Evolutionary conservation across 2,113 vertebrate genomes (phyloP).

Genomic region (Lamprologus callipterus): DNA sequence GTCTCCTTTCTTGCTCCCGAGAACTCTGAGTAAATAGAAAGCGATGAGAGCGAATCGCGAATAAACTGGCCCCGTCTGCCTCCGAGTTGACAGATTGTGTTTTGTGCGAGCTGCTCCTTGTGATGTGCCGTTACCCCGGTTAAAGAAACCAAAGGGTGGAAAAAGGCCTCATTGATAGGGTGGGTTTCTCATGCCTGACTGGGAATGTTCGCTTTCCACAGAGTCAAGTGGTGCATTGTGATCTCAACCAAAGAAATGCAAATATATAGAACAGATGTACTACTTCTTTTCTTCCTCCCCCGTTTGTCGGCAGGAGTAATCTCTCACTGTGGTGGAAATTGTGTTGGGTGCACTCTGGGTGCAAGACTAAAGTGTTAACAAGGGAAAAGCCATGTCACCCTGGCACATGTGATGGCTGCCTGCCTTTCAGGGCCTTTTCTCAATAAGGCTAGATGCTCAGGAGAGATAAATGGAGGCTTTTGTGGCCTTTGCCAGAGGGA

Average conservation of each 20-base stretch:
- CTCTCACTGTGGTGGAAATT: conserved; percentile 36
- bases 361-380: conserved; percentile 57
- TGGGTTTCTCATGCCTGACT: conserved; percentile 67
- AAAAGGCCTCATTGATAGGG: conserved; percentile 61
- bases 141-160: conserved; percentile 41
- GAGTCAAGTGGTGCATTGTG: conserved; percentile 71
- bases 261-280: conserved; percentile 70
- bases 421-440: conserved; percentile 44
- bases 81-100: conserved; percentile 52
- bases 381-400: conserved; percentile 63
- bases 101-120: conserved; percentile 47
- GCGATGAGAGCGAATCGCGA: conserved; percentile 36
- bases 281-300: conserved; percentile 23
- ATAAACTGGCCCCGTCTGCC: conserved; percentile 30
- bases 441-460: conserved; percentile 53
- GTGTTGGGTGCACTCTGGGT: conserved; percentile 21
- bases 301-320: conserved; percentile 51
- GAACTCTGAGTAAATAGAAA: conserved; percentile 53
- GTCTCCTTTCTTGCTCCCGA: conserved; percentile 24
- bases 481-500: conserved; percentile 57
- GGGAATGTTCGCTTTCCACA: conserved; percentile 62
- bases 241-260: conserved; percentile 68
- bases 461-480: conserved; percentile 64
- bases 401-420: conserved; percentile 57
- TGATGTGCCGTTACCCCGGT: conserved; percentile 46